Conservation (phyloP, 2,797 vertebrate genomes). For the Sylvia borin region DNA sequence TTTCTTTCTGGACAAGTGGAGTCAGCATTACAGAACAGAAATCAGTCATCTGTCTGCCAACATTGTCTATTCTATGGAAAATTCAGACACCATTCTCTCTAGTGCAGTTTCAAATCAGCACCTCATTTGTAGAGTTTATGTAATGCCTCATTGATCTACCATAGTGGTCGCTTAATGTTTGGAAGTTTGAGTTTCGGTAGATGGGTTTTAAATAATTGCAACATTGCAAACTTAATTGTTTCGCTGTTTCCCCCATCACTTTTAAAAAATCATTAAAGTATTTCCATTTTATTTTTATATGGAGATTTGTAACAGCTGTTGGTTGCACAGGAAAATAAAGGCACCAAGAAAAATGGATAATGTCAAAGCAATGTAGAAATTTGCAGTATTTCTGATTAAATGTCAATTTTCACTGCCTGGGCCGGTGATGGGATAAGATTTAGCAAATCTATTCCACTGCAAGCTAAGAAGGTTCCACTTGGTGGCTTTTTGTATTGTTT, state of each 20-base stretch:
- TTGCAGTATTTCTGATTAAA: background rate
- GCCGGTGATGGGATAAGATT: background rate
- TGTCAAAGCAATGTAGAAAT: background rate
- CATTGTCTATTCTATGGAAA: background rate
- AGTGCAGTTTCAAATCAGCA: background rate
- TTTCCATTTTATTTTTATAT: background rate
- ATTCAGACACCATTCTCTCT: background rate
- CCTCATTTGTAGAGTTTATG: background rate
- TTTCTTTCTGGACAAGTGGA: background rate
- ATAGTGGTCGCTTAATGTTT: background rate
- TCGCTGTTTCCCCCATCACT: background rate
- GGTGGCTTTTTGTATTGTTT: background rate
- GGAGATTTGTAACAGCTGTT: background rate
- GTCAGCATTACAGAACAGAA: background rate
- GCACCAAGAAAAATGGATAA: background rate
- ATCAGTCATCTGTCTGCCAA: background rate
- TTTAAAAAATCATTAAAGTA: background rate
- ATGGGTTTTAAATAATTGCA: conserved; percentile 12
- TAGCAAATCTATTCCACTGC: background rate
- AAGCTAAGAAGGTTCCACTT: background rate
- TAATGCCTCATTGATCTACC: background rate
- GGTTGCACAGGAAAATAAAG: background rate
- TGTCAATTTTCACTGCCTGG: background rate
- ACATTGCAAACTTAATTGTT: background rate
- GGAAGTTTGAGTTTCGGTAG: background rate